Conservation (phyloP, 2,113 vertebrate genomes). For the Embiotoca jacksoni region DNA sequence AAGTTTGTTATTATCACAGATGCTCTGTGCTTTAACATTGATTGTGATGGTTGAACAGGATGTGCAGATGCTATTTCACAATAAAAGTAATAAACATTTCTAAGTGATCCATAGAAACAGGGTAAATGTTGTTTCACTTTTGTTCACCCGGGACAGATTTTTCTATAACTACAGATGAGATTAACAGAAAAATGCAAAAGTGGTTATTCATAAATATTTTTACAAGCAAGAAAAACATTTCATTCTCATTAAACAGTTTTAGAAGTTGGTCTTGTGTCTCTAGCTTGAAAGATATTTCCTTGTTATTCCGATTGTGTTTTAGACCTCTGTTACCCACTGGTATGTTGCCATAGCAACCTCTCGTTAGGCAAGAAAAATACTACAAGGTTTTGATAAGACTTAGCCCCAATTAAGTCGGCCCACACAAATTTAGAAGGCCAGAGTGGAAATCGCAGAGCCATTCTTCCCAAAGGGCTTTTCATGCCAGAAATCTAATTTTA, state of each 20-base stretch:
- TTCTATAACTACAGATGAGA: background rate
- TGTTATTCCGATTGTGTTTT: constrained; percentile 59
- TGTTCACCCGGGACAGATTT: too few species aligned
- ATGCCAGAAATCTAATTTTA: constrained; percentile 59
- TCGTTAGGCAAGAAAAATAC: constrained; percentile 72
- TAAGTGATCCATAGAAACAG: background rate
- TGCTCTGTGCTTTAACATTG: background rate
- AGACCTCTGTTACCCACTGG: constrained; percentile 60
- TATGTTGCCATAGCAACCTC: constrained; percentile 68
- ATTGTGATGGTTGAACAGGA: background rate
- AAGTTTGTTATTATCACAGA: constrained; percentile 20
- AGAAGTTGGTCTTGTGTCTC: constrained; percentile 33
- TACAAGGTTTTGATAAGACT: constrained; percentile 74
- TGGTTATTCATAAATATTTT: constrained; percentile 19
- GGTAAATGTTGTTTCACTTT: background rate
- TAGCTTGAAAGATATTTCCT: constrained; percentile 44
- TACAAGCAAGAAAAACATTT: constrained; percentile 35
- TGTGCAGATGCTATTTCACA: background rate
- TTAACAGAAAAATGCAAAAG: background rate
- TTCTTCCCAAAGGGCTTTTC: constrained; percentile 62
- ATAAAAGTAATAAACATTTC: constrained; percentile 11
- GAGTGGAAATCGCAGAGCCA: constrained; percentile 49
- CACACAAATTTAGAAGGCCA: constrained; percentile 74
- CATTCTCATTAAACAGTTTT: constrained; percentile 62
- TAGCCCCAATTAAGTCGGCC: constrained; percentile 75